Base-by-base conservation (phyloP, 2,113 vertebrate species). In the Hippocampus abdominalis region DNA sequence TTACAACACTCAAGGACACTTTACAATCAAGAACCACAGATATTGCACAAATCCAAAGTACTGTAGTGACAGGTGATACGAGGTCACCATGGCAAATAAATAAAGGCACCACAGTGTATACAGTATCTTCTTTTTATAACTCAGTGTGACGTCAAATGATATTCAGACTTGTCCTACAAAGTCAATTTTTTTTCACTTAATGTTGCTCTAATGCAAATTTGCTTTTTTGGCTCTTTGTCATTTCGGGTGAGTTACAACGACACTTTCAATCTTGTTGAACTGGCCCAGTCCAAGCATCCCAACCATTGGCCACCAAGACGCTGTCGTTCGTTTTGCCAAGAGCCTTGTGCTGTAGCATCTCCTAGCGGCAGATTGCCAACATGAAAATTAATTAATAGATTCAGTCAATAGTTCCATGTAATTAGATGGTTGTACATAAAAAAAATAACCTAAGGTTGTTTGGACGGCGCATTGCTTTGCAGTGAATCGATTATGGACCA, bases 331-430 rank as follows among this genome's bases (percentile, higher is more conserved):
- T 42, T 77, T 82, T 79, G 79, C 79, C 51, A 70, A 60, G 83
- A 79, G 83, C 74, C 75, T 87, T 73, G 5, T 32, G 27, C 29
- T 60, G 77, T 49, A 89, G 89, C 82, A 88, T 81, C 87, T 84
- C 83, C 84, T 89, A 89, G 87, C 86, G 89, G 88, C 68, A 84
- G 76, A 83, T 56, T 42, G 80, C 64, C 66, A 54, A 66, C 56
- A 76, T 78, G 54, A 83, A 84, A 88, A 84, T 81, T 0, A 75
- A 77, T 80, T 80, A 82, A 78, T 63, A 36, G 49, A 86, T 78
- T 75, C 64, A 70, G 69, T 84, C 77, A 64, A 83, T 81, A 77
- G 46, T 69, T 74, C 51, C 68, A 80, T 66, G 66, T 71, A 68
- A 81, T 66, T 74, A 66, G 66, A 69, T 80, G 68, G 77, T 73